These are phyloP conservation scores for Glossophaga mutica DNA, from an alignment of 2,797 vertebrate species.

Conservation along the genomic window DNA sequence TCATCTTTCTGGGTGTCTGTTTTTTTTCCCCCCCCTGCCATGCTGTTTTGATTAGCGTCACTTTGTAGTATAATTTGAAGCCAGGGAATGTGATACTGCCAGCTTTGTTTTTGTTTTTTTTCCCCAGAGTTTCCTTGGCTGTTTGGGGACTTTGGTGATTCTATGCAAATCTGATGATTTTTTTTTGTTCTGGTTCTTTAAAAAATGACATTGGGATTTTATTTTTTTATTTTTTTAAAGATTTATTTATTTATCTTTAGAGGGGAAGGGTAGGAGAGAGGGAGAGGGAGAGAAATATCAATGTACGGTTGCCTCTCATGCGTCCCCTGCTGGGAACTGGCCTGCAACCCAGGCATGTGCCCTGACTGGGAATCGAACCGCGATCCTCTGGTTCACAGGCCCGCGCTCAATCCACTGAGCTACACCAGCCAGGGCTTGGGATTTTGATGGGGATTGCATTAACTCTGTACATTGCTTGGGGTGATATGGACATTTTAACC, in stretches of 20 bases:
- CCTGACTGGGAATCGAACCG: too few species aligned
- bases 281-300: too few species aligned
- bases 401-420: too few species aligned
- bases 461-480: background rate
- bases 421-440: too few species aligned
- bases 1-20: background rate
- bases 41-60: background rate
- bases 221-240: too few species aligned
- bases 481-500: background rate
- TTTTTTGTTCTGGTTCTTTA: background rate
- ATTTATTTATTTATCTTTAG: too few species aligned
- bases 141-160: background rate
- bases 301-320: too few species aligned
- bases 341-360: too few species aligned
- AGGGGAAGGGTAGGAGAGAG: too few species aligned
- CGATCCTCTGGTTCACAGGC: too few species aligned
- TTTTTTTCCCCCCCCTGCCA: background rate
- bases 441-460: background rate
- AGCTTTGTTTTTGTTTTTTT: background rate
- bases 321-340: too few species aligned
- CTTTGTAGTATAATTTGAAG: background rate
- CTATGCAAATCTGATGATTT: background rate
- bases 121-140: background rate
- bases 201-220: background rate
- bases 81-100: background rate